Evolutionary conservation across 1,140 invertebrate species (phyloP).

Genomic region (Wiebesia pumilae): DNA sequence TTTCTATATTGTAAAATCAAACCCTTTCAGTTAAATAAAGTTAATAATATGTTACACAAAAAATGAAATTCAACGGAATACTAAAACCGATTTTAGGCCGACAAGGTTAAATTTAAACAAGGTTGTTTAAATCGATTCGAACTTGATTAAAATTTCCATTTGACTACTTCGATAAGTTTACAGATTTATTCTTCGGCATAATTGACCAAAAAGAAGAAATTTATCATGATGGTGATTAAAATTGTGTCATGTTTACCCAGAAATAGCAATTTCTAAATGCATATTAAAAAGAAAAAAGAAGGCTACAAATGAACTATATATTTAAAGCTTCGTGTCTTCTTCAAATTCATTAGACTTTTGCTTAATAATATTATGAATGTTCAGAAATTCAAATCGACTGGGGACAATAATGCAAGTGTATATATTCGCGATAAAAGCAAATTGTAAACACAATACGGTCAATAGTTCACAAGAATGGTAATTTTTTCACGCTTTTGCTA

Average conservation of each 20-base stretch:
- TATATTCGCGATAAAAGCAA: neutral
- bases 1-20: neutral
- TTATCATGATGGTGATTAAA: neutral
- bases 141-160: constrained; percentile 31
- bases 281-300: neutral
- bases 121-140: neutral
- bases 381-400: neutral
- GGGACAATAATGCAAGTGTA: neutral
- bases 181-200: neutral
- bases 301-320: neutral
- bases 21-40: neutral
- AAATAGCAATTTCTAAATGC: neutral
- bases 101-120: neutral
- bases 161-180: neutral
- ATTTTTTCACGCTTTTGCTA: neutral
- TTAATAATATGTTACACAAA: neutral
- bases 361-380: neutral
- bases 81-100: neutral
- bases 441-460: neutral
- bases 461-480: neutral
- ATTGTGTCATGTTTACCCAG: neutral
- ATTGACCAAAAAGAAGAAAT: neutral
- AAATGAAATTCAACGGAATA: neutral
- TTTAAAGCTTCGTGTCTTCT: neutral
- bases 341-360: neutral